A percentile compares a stretch with the other conserved stretches of the same genome.
Evolutionary conservation across 2,888 invertebrate species (phyloP).

Genomic region (Acanthosepion lycidas): DNA sequence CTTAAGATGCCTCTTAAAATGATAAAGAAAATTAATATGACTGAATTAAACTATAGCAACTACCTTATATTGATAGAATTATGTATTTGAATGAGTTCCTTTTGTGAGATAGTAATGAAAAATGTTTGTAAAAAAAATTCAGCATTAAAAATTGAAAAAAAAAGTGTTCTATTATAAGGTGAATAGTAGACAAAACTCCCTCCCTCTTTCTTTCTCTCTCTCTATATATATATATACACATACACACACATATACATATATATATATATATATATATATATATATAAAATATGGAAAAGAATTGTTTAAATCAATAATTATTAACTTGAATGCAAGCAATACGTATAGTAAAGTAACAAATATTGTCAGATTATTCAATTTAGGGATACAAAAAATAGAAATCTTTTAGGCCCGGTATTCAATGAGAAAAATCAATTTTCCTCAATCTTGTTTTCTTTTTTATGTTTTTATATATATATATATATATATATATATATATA

Average conservation of each 20-base stretch:
- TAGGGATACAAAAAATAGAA: not conserved
- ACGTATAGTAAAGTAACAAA: not conserved
- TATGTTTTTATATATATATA: not conserved
- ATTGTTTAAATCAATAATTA: slow-evolving; percentile 2
- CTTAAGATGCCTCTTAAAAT: not conserved
- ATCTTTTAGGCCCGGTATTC: not conserved
- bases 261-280: too few species aligned
- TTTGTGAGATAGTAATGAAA: not conserved
- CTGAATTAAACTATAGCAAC: not conserved
- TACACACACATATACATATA: too few species aligned
- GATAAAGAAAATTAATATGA: not conserved
- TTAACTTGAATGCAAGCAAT: not conserved
- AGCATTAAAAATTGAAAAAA: not conserved
- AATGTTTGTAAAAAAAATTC: not conserved
- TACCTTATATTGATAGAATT: not conserved
- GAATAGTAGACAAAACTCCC: not conserved
- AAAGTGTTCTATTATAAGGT: not conserved
- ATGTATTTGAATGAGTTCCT: not conserved
- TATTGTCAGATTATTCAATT: slow-evolving; percentile 3
- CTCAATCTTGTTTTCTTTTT: not conserved
- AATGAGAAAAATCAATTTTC: slow-evolving; percentile 2
- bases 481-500: too few species aligned
- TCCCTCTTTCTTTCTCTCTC: too few species aligned
- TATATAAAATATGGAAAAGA: not conserved
- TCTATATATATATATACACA: too few species aligned